Base-by-base conservation (phyloP, 2,113 vertebrate genomes). In the Telmatochromis bifrenatus region DNA sequence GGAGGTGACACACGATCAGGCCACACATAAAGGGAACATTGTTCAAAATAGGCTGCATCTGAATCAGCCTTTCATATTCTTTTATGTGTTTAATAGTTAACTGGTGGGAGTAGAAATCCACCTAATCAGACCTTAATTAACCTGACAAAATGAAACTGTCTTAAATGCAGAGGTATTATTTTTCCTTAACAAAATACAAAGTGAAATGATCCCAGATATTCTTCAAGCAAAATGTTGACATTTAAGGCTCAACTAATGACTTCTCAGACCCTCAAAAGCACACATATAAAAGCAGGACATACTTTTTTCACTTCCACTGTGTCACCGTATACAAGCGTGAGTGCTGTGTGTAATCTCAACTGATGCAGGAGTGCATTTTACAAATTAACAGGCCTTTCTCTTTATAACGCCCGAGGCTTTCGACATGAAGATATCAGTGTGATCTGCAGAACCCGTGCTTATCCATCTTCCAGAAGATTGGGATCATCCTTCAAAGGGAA, bases 11-110 rank as follows among this genome's bases (percentile, higher is more conserved):
- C 91, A 93, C 26, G 65, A 92, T 95, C 87, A 93, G 91, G 87
- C 47, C 84, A 91, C 70, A 90, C 85, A 96, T 94, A 96, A 96
- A 96, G 93, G 82, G 56, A 77, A 94, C 93, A 95, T 94, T 96
- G 96, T 95, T 95, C 83, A 83, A 92, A 91, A 87, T 81, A 70
- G 89, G 84, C 65, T 28, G 47, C 83, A 85, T 89, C 42, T 51
- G 83, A 84, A 90, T 90, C 83, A 88, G 87, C 53, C 81, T 51
- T 83, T 93, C 58, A 88, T 45, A 68, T 77, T 82, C 81, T 53
- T 39, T 82, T 86, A 49, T 81, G 31, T 37, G 33, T 84, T 83
- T 88, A 73, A 21, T 42, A 70, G 37, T 84, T 11, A 82, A 75
- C 60, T 7, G 13, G 17, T 73, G 58, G 28, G 45, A 77, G 23